Base-by-base conservation (phyloP, 2,797 vertebrate species). In the Cichlasoma orientale region DNA sequence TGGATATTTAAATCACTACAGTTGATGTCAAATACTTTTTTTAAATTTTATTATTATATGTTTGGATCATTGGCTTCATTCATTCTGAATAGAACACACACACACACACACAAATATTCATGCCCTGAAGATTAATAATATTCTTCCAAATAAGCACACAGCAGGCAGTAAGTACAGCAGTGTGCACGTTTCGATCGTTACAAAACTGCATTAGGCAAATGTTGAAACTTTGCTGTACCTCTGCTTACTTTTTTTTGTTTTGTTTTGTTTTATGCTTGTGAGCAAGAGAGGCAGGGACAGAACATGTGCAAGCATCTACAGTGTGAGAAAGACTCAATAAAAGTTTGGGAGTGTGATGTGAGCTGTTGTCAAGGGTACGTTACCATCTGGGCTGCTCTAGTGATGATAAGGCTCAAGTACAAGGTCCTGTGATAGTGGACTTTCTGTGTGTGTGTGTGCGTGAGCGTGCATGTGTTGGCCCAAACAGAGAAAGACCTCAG, bases 371-470 rank as follows among this genome's bases (percentile, higher is more conserved):
- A 96, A 96, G 95, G 95, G 90, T 93, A 93, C 77, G 82, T 89
- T 92, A 92, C 93, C 93, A 95, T 94, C 92, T 95, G 93, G 92
- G 90, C 90, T 82, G 88, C 91, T 93, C 79, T 83, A 85, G 83
- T 63, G 69, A 89, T 90, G 95, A 96, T 96, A 95, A 96, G 94
- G 86, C 92, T 93, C 87, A 91, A 94, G 95, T 94, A 94, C 95
- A 96, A 96, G 95, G 94, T 94, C 95, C 88, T 92, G 78, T 87
- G 90, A 93, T 92, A 90, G 90, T 85, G 80, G 88, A 47, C 78
- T 80, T 89, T 89, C 82, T 72, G 7, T 52, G 25, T 80, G 50
- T 53, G 74, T 78, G 36, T 58, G 47, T 56, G 53, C 50, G 52
- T 75, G 74, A 73, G 50, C 47, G 75, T 75, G 29, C 53, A 29